Evolutionary conservation across 2,113 vertebrate genomes (phyloP), one percentile per base, ranked within the genome.

Genomic region (Psilopsiagon aymara): DNA sequence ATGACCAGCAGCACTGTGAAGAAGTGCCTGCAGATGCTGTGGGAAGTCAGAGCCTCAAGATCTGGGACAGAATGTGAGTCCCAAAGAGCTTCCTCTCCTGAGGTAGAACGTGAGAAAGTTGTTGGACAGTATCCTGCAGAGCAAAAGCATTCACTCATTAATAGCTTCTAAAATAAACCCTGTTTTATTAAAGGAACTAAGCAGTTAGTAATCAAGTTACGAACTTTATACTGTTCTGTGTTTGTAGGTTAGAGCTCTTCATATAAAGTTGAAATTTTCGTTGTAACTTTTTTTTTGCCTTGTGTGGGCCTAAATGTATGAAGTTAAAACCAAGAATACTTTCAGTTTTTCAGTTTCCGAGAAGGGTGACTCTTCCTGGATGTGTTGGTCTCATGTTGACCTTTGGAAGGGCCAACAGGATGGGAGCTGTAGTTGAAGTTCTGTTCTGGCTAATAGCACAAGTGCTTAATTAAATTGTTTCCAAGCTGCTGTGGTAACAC

Each of bases 381-480:
- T 9, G 7, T 93, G 20, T 84, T 86, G 31, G 37, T 81, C 25
- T 78, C 39, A 11, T 52, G 55, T 24, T 78, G 80, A 80, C 44
- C 80, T 95, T 75, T 84, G 80, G 79, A 66, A 68, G 12, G 57
- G 37, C 86, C 55, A 79, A 37, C 29, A 29, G 35, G 39, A 53
- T 81, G 10, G 55, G 31, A 91, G 41, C 16, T 66, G 27, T 49
- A 89, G 44, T 37, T 80, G 79, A 82, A 81, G n/a, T 77, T 97
- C 51, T 88, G 63, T 94, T 94, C 78, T 81, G 62, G 78, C 69
- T 90, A 76, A 33, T 73, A 94, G 86, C 67, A 86, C 77, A 94
- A 93, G 81, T 84, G 33, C 91, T 97, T 92, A 69, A 69, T 49
- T 86, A 90, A 92, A 73, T 79, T 67, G 63, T 93, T 96, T 92